Evolutionary conservation across 2,113 vertebrate genomes (phyloP).

Genomic region (Trogon melanurus): DNA sequence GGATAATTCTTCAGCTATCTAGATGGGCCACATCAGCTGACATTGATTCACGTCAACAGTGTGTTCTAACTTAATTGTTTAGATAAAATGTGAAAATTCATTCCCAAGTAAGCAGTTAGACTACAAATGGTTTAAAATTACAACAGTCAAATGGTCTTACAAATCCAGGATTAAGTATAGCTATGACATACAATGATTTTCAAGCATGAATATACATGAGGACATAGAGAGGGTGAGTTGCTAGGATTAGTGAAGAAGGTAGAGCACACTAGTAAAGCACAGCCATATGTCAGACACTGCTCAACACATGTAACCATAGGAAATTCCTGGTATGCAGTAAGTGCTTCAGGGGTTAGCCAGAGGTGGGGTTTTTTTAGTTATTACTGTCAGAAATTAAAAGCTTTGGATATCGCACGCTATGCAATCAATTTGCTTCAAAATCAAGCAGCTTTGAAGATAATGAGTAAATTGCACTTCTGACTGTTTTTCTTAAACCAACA

Average conservation of each 20-base stretch:
- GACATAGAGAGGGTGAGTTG: not conserved
- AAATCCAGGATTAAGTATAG: not conserved
- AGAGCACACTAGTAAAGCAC: not conserved
- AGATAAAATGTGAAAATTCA: not conserved
- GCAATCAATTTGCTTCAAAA: not conserved
- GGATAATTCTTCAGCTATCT: not conserved
- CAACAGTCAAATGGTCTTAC: not conserved
- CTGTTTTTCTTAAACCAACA: not conserved
- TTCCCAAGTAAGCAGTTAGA: not conserved
- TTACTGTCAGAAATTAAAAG: not conserved
- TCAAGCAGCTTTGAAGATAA: not conserved
- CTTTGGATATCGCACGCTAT: not conserved
- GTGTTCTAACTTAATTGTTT: not conserved
- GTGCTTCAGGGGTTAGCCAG: not conserved
- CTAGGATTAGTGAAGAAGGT: not conserved
- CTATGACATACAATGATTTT: not conserved
- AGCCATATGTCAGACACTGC: not conserved
- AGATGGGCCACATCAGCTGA: not conserved
- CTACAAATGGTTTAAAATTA: not conserved
- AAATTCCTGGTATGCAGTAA: not conserved
- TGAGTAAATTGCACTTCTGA: not conserved
- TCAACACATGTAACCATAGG: rapidly evolving
- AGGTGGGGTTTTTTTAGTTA: not conserved
- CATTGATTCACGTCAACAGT: not conserved
- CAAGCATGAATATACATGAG: not conserved